Evolutionary conservation across 2,797 vertebrate species (phyloP).

Genomic region (Lindbergichthys nudifrons): DNA sequence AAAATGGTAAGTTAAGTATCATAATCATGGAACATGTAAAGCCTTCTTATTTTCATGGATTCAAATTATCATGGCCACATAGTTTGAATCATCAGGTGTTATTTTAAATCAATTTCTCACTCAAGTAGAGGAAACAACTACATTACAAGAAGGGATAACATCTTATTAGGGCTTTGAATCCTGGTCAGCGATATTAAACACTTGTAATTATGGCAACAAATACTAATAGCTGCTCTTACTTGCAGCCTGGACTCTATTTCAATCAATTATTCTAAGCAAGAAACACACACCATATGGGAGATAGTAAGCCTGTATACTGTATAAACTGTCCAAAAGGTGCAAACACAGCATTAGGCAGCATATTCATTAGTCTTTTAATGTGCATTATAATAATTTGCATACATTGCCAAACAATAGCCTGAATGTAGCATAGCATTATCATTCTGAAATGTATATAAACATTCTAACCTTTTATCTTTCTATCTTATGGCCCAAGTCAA

Average conservation of each 20-base stretch:
- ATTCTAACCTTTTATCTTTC: too few species aligned
- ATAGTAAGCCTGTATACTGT: too few species aligned
- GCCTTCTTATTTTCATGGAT: not conserved
- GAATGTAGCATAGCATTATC: too few species aligned
- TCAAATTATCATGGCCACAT: not conserved
- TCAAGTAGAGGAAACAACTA: constrained; percentile 1
- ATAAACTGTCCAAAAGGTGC: too few species aligned
- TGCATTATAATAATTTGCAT: too few species aligned
- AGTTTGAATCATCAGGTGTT: constrained; percentile 7
- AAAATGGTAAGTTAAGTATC: constrained; percentile 80
- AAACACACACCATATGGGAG: not conserved
- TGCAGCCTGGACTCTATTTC: constrained; percentile 25
- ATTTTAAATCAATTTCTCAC: not conserved
- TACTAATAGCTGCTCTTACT: constrained; percentile 42
- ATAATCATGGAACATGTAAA: not conserved
- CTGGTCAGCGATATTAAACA: constrained; percentile 51
- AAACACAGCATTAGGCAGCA: too few species aligned
- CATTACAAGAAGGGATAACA: constrained; percentile 8
- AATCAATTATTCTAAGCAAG: constrained; percentile 11
- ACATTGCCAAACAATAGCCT: too few species aligned
- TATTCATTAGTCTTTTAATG: too few species aligned
- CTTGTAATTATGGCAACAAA: constrained; percentile 44
- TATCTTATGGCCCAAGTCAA: too few species aligned
- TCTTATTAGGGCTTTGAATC: constrained; percentile 21
- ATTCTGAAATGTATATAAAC: too few species aligned